Conservation (phyloP, 2,797 vertebrate genomes). For the Thamnophis elegans region DNA sequence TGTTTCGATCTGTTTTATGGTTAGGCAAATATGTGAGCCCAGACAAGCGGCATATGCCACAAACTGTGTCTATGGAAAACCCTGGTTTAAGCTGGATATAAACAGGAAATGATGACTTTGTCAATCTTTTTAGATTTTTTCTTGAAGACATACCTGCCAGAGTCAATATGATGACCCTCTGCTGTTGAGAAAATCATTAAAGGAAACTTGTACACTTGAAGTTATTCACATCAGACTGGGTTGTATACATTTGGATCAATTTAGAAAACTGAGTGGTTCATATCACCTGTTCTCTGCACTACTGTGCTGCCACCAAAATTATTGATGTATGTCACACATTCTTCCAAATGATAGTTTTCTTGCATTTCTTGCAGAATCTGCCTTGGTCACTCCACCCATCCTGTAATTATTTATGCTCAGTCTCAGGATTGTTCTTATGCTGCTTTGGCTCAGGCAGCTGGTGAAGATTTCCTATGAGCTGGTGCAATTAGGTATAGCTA, state of each 20-base stretch:
- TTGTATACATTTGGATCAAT: background rate
- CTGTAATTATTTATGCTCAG: conserved; percentile 1
- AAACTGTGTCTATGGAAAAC: background rate
- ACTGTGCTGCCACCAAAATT: background rate
- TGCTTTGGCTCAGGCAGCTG: background rate
- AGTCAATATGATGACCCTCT: background rate
- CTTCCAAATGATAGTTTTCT: background rate
- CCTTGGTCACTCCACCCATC: background rate
- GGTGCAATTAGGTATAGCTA: background rate
- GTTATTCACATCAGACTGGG: background rate
- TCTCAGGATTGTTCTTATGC: background rate
- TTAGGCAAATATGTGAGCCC: background rate
- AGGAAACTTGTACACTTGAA: background rate
- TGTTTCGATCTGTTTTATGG: background rate
- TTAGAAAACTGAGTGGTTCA: background rate
- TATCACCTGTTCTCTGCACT: background rate
- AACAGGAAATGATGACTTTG: background rate
- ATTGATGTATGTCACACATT: background rate
- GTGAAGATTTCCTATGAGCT: background rate
- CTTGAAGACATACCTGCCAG: background rate
- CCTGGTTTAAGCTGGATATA: background rate
- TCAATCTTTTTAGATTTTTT: background rate
- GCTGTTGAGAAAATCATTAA: background rate
- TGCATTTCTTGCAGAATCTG: background rate
- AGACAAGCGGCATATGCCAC: background rate